These are phyloP conservation scores for Rhinichthys klamathensis DNA, from an alignment of 2,113 vertebrate genomes.

Conservation along the genomic window DNA sequence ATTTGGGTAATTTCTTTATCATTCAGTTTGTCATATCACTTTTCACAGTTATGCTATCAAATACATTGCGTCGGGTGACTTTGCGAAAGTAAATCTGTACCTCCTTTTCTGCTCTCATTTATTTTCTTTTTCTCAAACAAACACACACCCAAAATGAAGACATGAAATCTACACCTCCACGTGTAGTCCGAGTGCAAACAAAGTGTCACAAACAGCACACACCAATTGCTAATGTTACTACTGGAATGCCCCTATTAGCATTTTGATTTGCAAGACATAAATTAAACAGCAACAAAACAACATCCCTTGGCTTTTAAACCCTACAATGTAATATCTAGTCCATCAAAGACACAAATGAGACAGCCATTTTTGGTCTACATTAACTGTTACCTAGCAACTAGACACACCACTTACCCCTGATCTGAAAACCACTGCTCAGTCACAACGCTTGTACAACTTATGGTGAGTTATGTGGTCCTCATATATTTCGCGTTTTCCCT, in stretches of 20 bases:
- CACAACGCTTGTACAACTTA: neutral
- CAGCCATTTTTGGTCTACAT: constrained; percentile 37
- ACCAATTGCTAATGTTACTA: constrained; percentile 1
- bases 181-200: neutral
- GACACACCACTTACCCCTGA: constrained; percentile 31
- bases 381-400: constrained; percentile 46
- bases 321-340: constrained; percentile 10
- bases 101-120: too few species aligned
- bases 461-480: neutral
- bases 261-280: constrained; percentile 23
- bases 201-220: constrained; percentile 1
- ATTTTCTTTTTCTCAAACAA: too few species aligned
- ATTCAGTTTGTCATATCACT: neutral
- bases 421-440: constrained; percentile 16
- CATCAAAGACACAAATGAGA: constrained; percentile 45
- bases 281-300: constrained; percentile 6
- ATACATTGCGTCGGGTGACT: neutral
- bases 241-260: constrained; percentile 6
- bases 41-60: neutral
- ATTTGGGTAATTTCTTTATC: neutral
- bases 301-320: constrained; percentile 16
- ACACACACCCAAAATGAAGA: neutral
- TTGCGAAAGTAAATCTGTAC: neutral
- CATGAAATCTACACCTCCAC: neutral
- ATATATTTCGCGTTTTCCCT: neutral